Evolutionary conservation across 2,888 invertebrate genomes (phyloP).

Genomic region (Mamestra brassicae): DNA sequence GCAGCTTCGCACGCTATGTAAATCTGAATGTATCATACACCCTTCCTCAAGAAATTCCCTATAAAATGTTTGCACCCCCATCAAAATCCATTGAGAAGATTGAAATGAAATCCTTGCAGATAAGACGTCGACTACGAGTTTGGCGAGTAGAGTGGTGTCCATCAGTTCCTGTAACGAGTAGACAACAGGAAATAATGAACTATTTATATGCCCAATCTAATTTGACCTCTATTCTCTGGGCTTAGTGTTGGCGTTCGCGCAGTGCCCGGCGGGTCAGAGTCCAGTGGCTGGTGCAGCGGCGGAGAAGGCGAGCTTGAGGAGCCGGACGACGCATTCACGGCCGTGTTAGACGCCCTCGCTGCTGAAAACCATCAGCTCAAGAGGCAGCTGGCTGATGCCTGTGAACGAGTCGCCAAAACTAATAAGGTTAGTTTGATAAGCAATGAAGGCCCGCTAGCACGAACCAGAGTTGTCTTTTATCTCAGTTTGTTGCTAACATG

Average conservation of each 20-base stretch:
- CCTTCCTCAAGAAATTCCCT: neutral
- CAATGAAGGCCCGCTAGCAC: too few species aligned
- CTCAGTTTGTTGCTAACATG: too few species aligned
- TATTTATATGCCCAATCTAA: conserved; percentile 6
- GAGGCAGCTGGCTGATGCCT: conserved; percentile 95
- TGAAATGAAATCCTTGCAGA: too few species aligned
- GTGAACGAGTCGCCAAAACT: conserved; percentile 95
- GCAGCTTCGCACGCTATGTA: neutral
- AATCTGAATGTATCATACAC: neutral
- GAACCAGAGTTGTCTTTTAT: too few species aligned
- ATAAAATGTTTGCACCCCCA: neutral
- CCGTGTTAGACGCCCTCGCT: conserved; percentile 95
- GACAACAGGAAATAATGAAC: neutral
- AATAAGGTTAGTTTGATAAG: conserved; percentile 92
- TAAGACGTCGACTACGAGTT: neutral
- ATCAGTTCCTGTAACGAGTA: neutral
- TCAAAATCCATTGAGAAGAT: too few species aligned
- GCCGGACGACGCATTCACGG: conserved; percentile 94
- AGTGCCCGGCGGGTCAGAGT: conserved; percentile 91
- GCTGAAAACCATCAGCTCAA: conserved; percentile 96
- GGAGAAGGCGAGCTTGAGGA: conserved; percentile 92
- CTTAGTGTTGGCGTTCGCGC: conserved; percentile 88
- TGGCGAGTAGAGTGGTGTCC: neutral
- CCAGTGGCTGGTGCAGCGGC: conserved; percentile 91
- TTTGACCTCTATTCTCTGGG: neutral